These are phyloP conservation scores for Nasonovia ribisnigri DNA, from an alignment of 2,888 invertebrate genomes.

Conservation along the genomic window DNA sequence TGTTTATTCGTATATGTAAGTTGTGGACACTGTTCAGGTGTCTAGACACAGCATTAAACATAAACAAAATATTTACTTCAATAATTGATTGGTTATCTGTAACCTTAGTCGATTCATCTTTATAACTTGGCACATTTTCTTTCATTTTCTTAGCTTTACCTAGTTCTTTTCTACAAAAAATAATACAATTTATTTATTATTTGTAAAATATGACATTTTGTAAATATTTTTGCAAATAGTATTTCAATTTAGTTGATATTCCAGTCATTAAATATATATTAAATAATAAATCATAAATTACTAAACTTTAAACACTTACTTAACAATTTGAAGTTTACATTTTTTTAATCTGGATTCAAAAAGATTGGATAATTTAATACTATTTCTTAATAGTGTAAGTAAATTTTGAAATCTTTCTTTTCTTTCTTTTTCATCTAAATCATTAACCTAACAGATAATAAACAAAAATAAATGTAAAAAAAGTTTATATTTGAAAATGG, in stretches of 20 bases:
- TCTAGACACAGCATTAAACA: background rate
- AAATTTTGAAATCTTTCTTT: constrained; percentile 67
- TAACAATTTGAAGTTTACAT: constrained; percentile 62
- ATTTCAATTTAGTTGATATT: background rate
- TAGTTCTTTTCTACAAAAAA: constrained; percentile 42
- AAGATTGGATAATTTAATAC: constrained; percentile 67
- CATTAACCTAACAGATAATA: constrained; percentile 64
- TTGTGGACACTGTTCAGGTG: too few species aligned
- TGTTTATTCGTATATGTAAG: too few species aligned
- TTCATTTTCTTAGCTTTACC: constrained; percentile 22
- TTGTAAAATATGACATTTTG: background rate
- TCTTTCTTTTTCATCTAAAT: constrained; percentile 66
- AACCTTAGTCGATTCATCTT: background rate
- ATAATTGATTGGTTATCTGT: background rate
- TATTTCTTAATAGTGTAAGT: constrained; percentile 67
- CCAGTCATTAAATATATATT: background rate
- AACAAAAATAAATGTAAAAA: background rate
- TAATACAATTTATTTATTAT: background rate
- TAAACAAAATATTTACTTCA: constrained; percentile 32
- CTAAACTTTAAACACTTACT: constrained; percentile 43
- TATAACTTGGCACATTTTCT: background rate
- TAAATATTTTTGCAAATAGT: background rate
- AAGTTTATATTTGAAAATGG: background rate
- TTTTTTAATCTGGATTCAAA: constrained; percentile 66
- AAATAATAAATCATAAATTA: background rate